phyloP scores from a whole-genome alignment of 1,140 invertebrate species.

The Oreohelix idahoensis region DNA sequence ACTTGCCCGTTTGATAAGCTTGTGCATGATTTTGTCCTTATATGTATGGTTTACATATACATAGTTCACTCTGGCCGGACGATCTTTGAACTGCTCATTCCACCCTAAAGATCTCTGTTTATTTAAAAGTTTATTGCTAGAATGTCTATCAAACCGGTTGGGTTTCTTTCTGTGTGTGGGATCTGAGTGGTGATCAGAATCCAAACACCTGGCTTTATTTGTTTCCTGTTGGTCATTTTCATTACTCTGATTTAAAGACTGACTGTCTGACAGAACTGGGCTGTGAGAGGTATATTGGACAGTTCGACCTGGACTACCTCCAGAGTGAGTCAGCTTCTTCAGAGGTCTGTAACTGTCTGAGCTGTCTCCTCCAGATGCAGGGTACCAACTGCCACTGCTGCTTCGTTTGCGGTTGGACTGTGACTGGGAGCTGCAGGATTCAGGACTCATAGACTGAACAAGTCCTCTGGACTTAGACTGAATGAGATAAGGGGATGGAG shows the following conservation, averaged over 20 bases:
- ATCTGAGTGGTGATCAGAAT: constrained; percentile 69
- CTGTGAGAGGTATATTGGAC: constrained; percentile 34
- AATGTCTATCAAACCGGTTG: constrained; percentile 49
- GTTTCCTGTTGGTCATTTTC: constrained; percentile 61
- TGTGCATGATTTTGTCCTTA: constrained; percentile 62
- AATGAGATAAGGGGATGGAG: constrained; percentile 38
- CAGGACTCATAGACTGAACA: constrained; percentile 44
- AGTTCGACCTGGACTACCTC: constrained; percentile 1
- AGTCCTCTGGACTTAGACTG: constrained; percentile 31
- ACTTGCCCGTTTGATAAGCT: constrained; percentile 58
- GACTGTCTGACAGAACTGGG: constrained; percentile 39
- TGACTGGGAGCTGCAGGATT: constrained; percentile 40
- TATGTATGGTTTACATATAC: constrained; percentile 70
- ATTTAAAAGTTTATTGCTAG: constrained; percentile 45
- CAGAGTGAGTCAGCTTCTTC: constrained; percentile 8
- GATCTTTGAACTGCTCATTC: constrained; percentile 62
- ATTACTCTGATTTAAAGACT: constrained; percentile 43
- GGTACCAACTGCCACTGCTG: constrained; percentile 42
- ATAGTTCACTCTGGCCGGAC: constrained; percentile 60
- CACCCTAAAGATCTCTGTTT: constrained; percentile 65
- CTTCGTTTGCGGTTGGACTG: constrained; percentile 40
- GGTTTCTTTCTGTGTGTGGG: constrained; percentile 58
- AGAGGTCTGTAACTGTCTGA: constrained; percentile 57
- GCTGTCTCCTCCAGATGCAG: constrained; percentile 54
- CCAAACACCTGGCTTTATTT: constrained; percentile 51